Evolutionary conservation across 1,140 invertebrate genomes (phyloP).

Genomic region (Sycophila sp.): DNA sequence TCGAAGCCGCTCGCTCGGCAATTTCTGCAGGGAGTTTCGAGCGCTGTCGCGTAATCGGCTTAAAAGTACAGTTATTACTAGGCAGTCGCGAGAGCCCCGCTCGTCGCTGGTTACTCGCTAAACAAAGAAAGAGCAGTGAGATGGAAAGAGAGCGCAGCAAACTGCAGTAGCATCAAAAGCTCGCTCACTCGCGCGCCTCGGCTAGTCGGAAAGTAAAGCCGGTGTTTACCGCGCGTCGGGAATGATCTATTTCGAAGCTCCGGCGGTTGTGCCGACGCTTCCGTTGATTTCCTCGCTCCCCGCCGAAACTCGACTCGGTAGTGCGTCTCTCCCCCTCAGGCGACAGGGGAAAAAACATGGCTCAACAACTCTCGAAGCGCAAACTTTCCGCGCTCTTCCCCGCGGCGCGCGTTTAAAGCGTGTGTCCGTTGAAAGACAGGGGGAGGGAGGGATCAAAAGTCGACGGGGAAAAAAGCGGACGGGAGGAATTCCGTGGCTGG

Average conservation of each 20-base stretch:
- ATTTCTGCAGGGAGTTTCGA: too few relatives aligned
- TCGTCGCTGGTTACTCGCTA: neutral
- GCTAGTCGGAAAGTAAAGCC: neutral
- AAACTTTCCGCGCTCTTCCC: neutral
- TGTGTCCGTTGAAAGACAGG: neutral
- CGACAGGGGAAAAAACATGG: too few relatives aligned
- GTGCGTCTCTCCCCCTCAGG: neutral
- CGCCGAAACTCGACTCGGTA: neutral
- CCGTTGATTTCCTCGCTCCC: neutral
- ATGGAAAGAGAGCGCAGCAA: neutral
- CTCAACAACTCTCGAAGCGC: neutral
- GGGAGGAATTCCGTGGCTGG: too few relatives aligned
- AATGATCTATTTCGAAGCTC: neutral
- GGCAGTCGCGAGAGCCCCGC: neutral
- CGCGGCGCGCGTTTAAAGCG: neutral
- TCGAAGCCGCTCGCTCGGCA: too few relatives aligned
- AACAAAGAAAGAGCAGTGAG: neutral
- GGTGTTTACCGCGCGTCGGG: neutral
- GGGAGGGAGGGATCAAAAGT: too few relatives aligned
- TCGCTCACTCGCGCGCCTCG: neutral
- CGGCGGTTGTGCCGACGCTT: neutral
- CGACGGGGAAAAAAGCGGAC: too few relatives aligned
- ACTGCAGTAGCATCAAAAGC: neutral
- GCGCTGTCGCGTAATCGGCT: conserved; percentile 20
- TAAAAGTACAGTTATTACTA: conserved; percentile 23